Evolutionary conservation across 1,140 invertebrate species (phyloP).

Genomic region (Zophobas atratus): DNA sequence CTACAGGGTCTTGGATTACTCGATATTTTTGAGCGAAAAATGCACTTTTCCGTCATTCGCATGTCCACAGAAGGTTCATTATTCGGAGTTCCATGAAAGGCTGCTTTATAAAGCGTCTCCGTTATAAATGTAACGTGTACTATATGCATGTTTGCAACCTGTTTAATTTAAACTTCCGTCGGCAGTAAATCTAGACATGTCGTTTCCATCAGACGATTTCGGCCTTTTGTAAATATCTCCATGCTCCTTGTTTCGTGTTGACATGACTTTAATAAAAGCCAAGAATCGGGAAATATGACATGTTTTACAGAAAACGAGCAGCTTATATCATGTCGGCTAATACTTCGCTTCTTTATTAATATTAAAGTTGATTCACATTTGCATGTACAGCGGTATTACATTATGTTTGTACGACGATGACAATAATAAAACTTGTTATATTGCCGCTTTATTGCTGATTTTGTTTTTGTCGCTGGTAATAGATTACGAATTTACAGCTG

Average conservation of each 20-base stretch:
- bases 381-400: slow-evolving; percentile 30
- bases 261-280: slow-evolving; percentile 34
- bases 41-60: too few relatives aligned
- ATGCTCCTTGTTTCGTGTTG: slow-evolving; percentile 41
- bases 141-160: slow-evolving; percentile 30
- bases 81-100: slow-evolving; percentile 17
- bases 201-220: slow-evolving; percentile 11
- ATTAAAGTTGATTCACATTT: slow-evolving; percentile 47
- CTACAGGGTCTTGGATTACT: too few relatives aligned
- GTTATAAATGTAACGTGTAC: slow-evolving; percentile 34
- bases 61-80: neutral
- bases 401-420: slow-evolving; percentile 27
- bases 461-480: slow-evolving; percentile 14
- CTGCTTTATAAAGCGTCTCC: slow-evolving; percentile 14
- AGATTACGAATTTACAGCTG: slow-evolving; percentile 20
- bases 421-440: slow-evolving; percentile 40
- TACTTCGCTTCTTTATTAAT: slow-evolving; percentile 36
- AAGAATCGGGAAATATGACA: slow-evolving; percentile 41
- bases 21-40: too few relatives aligned
- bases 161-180: slow-evolving; percentile 46
- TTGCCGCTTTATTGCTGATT: slow-evolving; percentile 36
- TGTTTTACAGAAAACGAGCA: slow-evolving; percentile 17
- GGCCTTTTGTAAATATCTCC: slow-evolving; percentile 27
- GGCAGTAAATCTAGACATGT: neutral
- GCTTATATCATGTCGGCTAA: slow-evolving; percentile 27